Percentiles rank a stretch among this genome's conserved stretches.
Conservation (phyloP, 2,797 vertebrate species). For the Hybognathus amarus region DNA sequence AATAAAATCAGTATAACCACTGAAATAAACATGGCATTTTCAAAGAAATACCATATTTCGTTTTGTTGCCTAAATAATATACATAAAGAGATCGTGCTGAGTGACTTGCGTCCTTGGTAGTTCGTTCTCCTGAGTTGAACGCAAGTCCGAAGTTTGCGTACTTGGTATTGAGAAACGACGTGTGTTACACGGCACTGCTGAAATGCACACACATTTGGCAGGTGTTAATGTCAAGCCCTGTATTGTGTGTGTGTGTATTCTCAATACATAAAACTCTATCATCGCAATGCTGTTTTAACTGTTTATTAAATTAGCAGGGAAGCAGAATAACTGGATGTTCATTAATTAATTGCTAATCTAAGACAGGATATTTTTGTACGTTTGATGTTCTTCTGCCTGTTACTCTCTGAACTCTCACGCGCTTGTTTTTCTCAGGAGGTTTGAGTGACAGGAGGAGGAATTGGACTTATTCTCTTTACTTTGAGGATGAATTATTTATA, state of each 20-base stretch:
- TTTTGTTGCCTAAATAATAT: too few species aligned
- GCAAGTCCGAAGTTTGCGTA: too few species aligned
- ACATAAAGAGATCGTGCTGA: too few species aligned
- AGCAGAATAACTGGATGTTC: background rate
- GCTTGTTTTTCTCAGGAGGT: conserved; percentile 5
- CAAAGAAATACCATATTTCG: background rate
- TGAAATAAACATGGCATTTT: background rate
- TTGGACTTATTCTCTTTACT: conserved; percentile 50
- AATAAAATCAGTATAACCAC: background rate
- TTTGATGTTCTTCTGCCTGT: conserved; percentile 31
- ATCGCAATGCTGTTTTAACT: background rate
- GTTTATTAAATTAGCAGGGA: background rate
- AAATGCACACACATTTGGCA: too few species aligned
- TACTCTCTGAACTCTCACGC: conserved; percentile 16
- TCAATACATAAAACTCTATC: background rate
- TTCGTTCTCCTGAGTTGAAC: too few species aligned
- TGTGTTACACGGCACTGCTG: too few species aligned
- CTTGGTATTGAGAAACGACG: too few species aligned
- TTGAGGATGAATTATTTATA: conserved; percentile 70
- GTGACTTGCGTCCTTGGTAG: too few species aligned
- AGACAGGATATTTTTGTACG: conserved; percentile 8
- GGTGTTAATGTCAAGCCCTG: too few species aligned
- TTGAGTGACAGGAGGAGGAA: conserved; percentile 48
- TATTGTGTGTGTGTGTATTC: too few species aligned
- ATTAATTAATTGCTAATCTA: conserved; percentile 33